Base-by-base conservation (phyloP, 1,140 invertebrate species). In the Antheraea pernyi region DNA sequence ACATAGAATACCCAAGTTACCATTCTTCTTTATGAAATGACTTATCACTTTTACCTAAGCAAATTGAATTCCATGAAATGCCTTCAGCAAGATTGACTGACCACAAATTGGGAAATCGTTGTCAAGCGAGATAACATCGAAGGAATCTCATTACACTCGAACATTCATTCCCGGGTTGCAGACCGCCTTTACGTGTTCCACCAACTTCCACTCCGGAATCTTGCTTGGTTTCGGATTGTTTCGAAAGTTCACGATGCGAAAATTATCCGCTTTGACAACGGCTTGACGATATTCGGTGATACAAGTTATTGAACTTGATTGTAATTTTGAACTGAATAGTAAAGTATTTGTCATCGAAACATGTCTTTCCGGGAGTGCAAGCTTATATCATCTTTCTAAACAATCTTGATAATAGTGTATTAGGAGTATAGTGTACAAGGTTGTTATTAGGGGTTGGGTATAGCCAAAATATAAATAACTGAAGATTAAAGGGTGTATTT, bases 81-180 rank as follows among this genome's bases (percentile, higher is more conserved):
- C 84, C 71, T 68, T 70, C 72, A 74, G 66, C 68, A 86, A 86
- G 85, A 89, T 88, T 85, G 83, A 88, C 81, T 90, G 85, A 87
- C 88, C 86, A 79, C 88, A 90, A 88, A 88, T 88, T 88, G 84
- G 86, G 84, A 82, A 86, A 88, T 83, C 79, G 80, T 85, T 87
- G 88, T 89, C 84, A 88, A 81, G 85, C 77, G 75, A 84, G 87
- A 89, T 88, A 89, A 83, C 85, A 84, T 82, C 83, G 79, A 71
- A 85, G 84, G 87, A 89, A 89, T 89, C 86, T 89, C 87, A 89
- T 89, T 89, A 89, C 76, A 82, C 73, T 69, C 65, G 81, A 83
- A 82, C 80, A 85, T 83, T 85, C 81, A 85, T 84, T 85, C 39
- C n/a, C 39, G 39, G 39, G 39, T 11, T 74, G 80, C 71, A 42